phyloP scores from a whole-genome alignment of 2,888 invertebrate genomes.

The Melinopterus prodromus region DNA sequence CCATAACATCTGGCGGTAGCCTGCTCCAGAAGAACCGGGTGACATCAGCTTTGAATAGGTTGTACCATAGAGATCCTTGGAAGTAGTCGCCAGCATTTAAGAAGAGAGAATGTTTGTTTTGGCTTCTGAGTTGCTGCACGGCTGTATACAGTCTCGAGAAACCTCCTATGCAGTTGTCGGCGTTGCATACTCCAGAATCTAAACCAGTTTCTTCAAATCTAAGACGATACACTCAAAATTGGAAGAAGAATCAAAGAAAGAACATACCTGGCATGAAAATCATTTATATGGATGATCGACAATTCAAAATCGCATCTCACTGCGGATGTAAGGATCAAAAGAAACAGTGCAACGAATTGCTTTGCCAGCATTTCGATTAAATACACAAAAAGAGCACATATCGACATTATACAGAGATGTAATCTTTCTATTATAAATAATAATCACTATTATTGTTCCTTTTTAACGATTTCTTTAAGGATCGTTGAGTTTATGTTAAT shows the following conservation, averaged over 20 bases:
- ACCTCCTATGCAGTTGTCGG: slow-evolving; percentile 71
- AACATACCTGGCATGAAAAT: slow-evolving; percentile 67
- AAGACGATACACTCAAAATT: slow-evolving; percentile 25
- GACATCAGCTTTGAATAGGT: slow-evolving; percentile 75
- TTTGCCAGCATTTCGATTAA: not conserved
- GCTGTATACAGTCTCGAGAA: slow-evolving; percentile 71
- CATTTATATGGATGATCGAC: slow-evolving; percentile 67
- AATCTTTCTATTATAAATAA: not conserved
- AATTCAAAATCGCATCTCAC: slow-evolving; percentile 62
- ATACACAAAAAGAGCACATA: not conserved
- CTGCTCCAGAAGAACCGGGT: slow-evolving; percentile 79
- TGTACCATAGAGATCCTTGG: slow-evolving; percentile 86
- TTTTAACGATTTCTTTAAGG: not conserved
- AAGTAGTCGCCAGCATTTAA: slow-evolving; percentile 87
- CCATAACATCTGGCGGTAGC: slow-evolving; percentile 79
- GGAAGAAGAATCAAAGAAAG: slow-evolving; percentile 11
- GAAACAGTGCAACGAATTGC: not conserved
- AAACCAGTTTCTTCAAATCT: slow-evolving; percentile 67
- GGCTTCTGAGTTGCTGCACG: slow-evolving; percentile 59
- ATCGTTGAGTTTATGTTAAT: not conserved
- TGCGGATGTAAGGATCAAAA: not conserved
- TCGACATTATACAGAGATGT: not conserved
- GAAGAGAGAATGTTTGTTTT: slow-evolving; percentile 60
- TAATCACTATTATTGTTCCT: not conserved
- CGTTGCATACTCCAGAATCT: slow-evolving; percentile 66